A percentile compares a stretch with the other conserved stretches of the same genome.
Evolutionary conservation across 2,113 vertebrate genomes (phyloP).

Genomic region (Saguinus imperator): DNA sequence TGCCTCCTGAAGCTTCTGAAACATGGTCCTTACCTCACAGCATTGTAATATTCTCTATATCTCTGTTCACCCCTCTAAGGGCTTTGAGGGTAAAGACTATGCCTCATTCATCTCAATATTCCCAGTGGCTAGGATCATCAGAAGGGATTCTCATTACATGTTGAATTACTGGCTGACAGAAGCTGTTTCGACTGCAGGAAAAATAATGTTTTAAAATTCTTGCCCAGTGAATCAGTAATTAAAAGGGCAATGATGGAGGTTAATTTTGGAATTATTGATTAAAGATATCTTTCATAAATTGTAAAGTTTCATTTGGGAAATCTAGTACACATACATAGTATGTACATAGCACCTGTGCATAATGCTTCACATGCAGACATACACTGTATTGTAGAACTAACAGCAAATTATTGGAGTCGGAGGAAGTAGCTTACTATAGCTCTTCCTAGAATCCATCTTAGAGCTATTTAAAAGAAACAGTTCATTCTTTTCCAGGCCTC

Average conservation of each 20-base stretch:
- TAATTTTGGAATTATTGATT: constrained; percentile 27
- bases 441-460: constrained; percentile 26
- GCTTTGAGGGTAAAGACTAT: neutral
- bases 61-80: neutral
- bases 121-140: neutral
- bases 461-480: constrained; percentile 45
- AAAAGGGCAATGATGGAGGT: neutral
- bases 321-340: neutral
- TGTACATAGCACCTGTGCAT: neutral
- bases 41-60: neutral
- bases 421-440: neutral
- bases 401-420: neutral
- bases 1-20: constrained; percentile 9
- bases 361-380: neutral
- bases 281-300: constrained; percentile 28
- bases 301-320: neutral
- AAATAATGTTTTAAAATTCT: constrained; percentile 41
- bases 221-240: neutral
- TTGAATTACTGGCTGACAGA: constrained; percentile 8
- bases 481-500: constrained; percentile 29
- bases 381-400: neutral
- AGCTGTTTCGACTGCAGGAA: neutral
- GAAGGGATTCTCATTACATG: constrained; percentile 3
- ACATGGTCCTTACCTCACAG: neutral
- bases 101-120: constrained; percentile 31